These are phyloP conservation scores for Tenebrio molitor DNA, from an alignment of 1,140 invertebrate genomes.

Conservation along the genomic window DNA sequence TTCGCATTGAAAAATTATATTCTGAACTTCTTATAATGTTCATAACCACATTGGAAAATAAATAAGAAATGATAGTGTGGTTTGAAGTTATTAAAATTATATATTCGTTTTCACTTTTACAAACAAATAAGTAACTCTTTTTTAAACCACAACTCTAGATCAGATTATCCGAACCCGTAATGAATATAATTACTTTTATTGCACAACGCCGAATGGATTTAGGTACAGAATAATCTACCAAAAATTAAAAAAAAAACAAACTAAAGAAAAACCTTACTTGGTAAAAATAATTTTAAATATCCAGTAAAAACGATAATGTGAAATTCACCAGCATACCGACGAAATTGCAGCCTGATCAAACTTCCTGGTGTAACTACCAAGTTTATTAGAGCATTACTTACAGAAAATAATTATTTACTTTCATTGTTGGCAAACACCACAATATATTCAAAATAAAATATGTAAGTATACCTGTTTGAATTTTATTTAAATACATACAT, in stretches of 20 bases:
- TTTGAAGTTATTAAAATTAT: conserved; percentile 30
- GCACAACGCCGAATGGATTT: not conserved
- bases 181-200: not conserved
- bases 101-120: conserved; percentile 23
- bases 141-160: not conserved
- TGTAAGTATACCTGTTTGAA: too few relatives aligned
- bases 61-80: conserved; percentile 14
- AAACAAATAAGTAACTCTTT: conserved; percentile 6
- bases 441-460: not conserved
- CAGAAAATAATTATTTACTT: conserved; percentile 18
- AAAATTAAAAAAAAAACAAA: not conserved
- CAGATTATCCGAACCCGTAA: not conserved
- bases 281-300: not conserved
- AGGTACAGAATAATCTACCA: not conserved
- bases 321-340: not conserved
- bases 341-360: conserved; percentile 1
- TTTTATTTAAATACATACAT: not conserved
- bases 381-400: conserved; percentile 17
- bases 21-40: conserved; percentile 1
- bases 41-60: conserved; percentile 18
- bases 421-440: conserved; percentile 8
- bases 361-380: conserved; percentile 16
- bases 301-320: not conserved
- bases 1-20: too few relatives aligned
- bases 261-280: too few relatives aligned